phyloP scores from a whole-genome alignment of 1,140 invertebrate species.

The Apolygus lucorum region DNA sequence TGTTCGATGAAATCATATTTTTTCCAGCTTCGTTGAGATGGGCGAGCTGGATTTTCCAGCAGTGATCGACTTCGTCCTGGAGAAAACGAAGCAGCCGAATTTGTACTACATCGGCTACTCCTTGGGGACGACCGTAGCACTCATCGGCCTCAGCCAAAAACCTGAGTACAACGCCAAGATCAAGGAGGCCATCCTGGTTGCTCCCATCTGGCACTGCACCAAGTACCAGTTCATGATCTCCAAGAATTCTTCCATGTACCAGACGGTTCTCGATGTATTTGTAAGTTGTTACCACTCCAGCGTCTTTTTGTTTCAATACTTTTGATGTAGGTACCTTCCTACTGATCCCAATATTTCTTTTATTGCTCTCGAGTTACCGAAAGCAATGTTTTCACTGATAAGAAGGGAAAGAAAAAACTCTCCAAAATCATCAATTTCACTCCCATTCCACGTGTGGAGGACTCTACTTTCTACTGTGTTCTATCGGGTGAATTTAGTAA shows the following conservation, averaged over 20 bases:
- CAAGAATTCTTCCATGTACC: slow-evolving; percentile 26
- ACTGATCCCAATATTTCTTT: too few species aligned
- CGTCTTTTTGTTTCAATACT: not conserved
- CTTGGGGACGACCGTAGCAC: slow-evolving; percentile 48
- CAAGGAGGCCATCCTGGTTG: slow-evolving; percentile 39
- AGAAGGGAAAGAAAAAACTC: too few species aligned
- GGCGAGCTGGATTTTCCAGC: slow-evolving; percentile 52
- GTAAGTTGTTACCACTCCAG: not conserved
- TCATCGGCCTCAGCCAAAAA: slow-evolving; percentile 42
- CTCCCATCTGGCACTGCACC: slow-evolving; percentile 39
- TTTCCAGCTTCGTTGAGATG: slow-evolving; percentile 50
- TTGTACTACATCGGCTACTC: slow-evolving; percentile 51
- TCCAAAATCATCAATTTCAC: too few species aligned
- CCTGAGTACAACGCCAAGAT: slow-evolving; percentile 47
- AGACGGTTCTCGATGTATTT: slow-evolving; percentile 17
- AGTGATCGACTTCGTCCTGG: slow-evolving; percentile 50
- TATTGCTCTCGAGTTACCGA: too few species aligned
- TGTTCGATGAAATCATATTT: not conserved
- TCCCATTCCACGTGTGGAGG: too few species aligned
- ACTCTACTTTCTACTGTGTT: too few species aligned
- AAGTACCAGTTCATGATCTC: slow-evolving; percentile 25
- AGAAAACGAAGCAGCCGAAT: slow-evolving; percentile 42
- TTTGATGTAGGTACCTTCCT: too few species aligned
- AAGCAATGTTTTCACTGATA: too few species aligned
- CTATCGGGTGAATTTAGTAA: too few species aligned